Evolutionary conservation across 92 coral and sea anemone genomes (phyloP).

Genomic region (Umimayanthus chanpuru): DNA sequence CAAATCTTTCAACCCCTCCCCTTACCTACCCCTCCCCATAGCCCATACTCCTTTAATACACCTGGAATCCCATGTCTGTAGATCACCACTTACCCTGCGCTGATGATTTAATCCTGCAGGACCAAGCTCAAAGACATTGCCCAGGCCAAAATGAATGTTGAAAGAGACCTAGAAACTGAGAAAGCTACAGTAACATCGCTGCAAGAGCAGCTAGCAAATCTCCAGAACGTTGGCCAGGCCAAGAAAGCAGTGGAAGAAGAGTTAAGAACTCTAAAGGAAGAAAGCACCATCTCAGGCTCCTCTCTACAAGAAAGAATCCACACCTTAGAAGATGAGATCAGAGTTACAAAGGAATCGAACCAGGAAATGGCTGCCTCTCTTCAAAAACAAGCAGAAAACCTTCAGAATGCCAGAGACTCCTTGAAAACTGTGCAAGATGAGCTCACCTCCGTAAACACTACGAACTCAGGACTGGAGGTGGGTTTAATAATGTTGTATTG

Average conservation of each 20-base stretch:
- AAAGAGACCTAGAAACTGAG: slow-evolving; percentile 48
- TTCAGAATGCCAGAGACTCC: neutral
- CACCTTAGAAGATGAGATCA: slow-evolving; percentile 5
- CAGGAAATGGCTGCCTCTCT: neutral
- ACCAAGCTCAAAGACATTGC: slow-evolving; percentile 54
- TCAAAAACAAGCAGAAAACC: neutral
- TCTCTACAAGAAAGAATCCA: slow-evolving; percentile 12
- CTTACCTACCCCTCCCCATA: too few species aligned
- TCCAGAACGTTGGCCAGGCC: slow-evolving; percentile 20
- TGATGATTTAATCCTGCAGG: slow-evolving; percentile 17
- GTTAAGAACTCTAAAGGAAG: slow-evolving; percentile 1
- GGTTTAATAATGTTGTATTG: neutral
- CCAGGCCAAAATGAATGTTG: slow-evolving; percentile 62
- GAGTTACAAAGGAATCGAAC: neutral
- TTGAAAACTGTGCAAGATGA: neutral
- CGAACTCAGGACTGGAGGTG: slow-evolving; percentile 33
- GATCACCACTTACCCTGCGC: too few species aligned
- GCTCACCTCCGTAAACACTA: neutral
- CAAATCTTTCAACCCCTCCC: too few species aligned
- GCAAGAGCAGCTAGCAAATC: slow-evolving; percentile 34
- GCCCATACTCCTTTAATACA: too few species aligned
- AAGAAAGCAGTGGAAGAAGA: slow-evolving; percentile 18
- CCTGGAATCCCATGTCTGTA: too few species aligned
- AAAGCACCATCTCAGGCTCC: neutral
- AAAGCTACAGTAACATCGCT: neutral